Base-by-base conservation (phyloP, 2,888 invertebrate genomes). In the Odontothrips loti region DNA sequence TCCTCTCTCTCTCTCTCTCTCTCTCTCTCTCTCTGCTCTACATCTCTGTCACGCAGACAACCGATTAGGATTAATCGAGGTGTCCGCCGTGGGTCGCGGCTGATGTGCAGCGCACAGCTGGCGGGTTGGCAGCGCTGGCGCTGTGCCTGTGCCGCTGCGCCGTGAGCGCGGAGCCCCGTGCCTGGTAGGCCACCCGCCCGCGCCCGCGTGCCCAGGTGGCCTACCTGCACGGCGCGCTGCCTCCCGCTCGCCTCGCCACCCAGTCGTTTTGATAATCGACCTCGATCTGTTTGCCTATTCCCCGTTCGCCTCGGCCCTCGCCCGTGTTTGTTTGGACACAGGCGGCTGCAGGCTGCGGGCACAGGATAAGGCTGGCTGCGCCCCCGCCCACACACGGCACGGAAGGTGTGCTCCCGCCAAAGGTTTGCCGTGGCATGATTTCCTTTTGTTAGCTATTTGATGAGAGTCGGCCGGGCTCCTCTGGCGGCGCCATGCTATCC, bases 381-480 rank as follows among this genome's bases (percentile, higher is more conserved):
- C 8, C 6, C 15, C 15, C 51, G 12, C 3, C 1, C 15, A 51
- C 51, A 15, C 51, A 6, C 51, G 15, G 51, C 51, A 51, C 3
- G 17, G 15, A 48, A 12, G 48, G 10, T 11, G 15, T 51, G 51
- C 17, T 51, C 51, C 8, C 58, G 20, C n/a, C 20, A 2, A 9
- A 27, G 68, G 68, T 12, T 0, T 11, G 68, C 68, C 15, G 20
- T 17, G 68, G 27, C 23, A 75, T 75, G 68, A 75, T 75, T 75
- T 75, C 23, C 68, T 75, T 75, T 75, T 75, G 68, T 75, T 75
- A n/a, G 68, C 68, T 75, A 75, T 75, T 75, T 75, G 68, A 75
- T 75, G 68, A 23, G 68, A 23, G 68, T 9, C 20, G 4, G 58
- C 4, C 58, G 17, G 58, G 15, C 20, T 58, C 68, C 68, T 75